phyloP scores from a whole-genome alignment of 2,113 vertebrate species.

The Burhinus oedicnemus region DNA sequence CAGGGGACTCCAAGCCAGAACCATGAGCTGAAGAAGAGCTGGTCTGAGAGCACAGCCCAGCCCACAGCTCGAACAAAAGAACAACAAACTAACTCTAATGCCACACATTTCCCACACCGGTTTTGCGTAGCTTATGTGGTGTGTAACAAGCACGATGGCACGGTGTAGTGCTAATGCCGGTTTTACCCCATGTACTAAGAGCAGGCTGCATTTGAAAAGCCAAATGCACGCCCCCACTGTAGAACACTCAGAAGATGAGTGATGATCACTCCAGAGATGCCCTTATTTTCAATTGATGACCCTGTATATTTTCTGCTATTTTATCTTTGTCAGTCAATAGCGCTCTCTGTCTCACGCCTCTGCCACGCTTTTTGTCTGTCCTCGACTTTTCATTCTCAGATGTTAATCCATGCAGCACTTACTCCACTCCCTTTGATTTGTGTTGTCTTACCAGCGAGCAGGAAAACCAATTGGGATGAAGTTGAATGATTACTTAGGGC shows the following conservation, averaged over 20 bases:
- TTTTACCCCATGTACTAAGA: not conserved
- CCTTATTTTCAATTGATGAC: not conserved
- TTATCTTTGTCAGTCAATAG: not conserved
- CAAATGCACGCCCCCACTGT: not conserved
- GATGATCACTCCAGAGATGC: not conserved
- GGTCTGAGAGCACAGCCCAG: not conserved
- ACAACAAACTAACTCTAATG: not conserved
- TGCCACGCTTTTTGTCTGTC: not conserved
- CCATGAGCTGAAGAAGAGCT: not conserved
- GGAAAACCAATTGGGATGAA: not conserved
- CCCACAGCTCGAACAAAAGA: not conserved
- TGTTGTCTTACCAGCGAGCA: not conserved
- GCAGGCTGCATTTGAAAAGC: not conserved
- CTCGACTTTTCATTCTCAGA: not conserved
- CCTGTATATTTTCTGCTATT: not conserved
- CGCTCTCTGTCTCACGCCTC: not conserved
- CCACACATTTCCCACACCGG: not conserved
- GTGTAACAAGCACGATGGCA: fast-evolving
- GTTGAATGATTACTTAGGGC: not conserved
- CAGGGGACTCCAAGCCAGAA: not conserved
- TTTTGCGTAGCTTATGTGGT: not conserved
- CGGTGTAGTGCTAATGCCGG: not conserved
- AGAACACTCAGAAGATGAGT: not conserved
- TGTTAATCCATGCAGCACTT: not conserved
- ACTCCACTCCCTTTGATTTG: not conserved